Evolutionary conservation across 2,113 vertebrate species (phyloP), one percentile per base, ranked within the genome.

Genomic region (Calonectris borealis): DNA sequence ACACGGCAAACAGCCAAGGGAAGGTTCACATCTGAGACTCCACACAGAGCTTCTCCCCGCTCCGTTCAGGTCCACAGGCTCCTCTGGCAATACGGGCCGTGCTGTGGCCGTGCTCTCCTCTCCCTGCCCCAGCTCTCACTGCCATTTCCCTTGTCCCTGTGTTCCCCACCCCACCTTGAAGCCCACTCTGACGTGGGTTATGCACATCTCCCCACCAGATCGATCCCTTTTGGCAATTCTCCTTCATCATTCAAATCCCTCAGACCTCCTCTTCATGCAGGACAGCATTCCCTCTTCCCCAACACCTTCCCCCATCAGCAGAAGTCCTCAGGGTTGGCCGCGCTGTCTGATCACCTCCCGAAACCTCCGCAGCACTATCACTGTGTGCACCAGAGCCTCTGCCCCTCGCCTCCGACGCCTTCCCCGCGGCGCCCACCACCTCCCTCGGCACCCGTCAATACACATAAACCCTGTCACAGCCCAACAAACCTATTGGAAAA

Each of bases 401-500:
- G 64, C 21, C 26, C 69, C 57, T 69, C 3, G 2, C 3, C 20
- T 36, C 69, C 6, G 22, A 49, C 3, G 0, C 49, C 32, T 71
- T 88, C 62, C 52, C 36, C 2, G 1, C 0, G 0, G 42, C 9
- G 8, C n/a, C 62, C 69, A 34, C 5, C 3, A 1, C 60, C 34
- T 58, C 42, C 81, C 65, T 42, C 3, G 3, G n/a, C 49, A 93
- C 83, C 88, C 31, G 16, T 49, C 61, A 72, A 60, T 32, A 57
- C 42, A 25, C 83, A 91, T 16, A 69, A 73, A 95, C 82, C 94
- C 94, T 94, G 89, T 90, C 97, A 95, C 51, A 89, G 95, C 64
- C 89, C 94, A 89, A 82, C 94, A 93, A 95, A 96, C 95, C 81
- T 36, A n/a, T 76, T 6, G 16, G 68, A 96, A 96, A 97, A 83